Base-by-base conservation (phyloP, 2,888 invertebrate species). In the Lamproptera curius region DNA sequence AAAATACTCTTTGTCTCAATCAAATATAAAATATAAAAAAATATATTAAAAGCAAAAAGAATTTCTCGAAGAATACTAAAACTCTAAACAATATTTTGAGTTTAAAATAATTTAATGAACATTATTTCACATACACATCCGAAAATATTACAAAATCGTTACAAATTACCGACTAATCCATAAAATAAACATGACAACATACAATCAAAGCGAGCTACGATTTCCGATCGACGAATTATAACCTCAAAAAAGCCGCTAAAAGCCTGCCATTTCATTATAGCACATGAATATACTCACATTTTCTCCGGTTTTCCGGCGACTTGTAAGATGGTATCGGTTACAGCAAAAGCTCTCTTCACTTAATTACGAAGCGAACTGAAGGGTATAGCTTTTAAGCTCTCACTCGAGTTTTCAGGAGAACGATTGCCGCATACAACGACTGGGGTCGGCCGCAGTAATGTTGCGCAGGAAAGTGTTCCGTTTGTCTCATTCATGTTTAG, bases 371-470 rank as follows among this genome's bases (percentile, higher is more conserved):
- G 40, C 15, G 33, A 20, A 48, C 49, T 37, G 46, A 44, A 46
- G 50, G 53, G 51, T 43, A 46, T 41, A 60, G 57, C 54, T 59
- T 61, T 59, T 56, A 52, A 57, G 61, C 61, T 61, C 61, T 58
- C 59, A 61, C 56, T 59, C 62, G 62, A 70, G 65, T 70, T 76
- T 50, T 67, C 70, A 63, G 63, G 58, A 59, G 57, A 59, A 65
- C 60, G 67, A 62, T 70, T 84, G 78, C 78, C 76, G 83, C 83
- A 85, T 78, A 79, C 68, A 73, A 59, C 61, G 65, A 76, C 73
- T 76, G 75, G 66, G 57, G 52, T 61, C 67, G 78, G 81, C 83
- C 78, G 86, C 86, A 87, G 85, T 87, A 76, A 68, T 41, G 54
- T 81, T 80, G 70, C 57, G 62, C 33, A 61, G 73, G 78, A 53